These are phyloP conservation scores for Hemichromis elongatus DNA, from an alignment of 2,113 vertebrate genomes.

Conservation along the genomic window DNA sequence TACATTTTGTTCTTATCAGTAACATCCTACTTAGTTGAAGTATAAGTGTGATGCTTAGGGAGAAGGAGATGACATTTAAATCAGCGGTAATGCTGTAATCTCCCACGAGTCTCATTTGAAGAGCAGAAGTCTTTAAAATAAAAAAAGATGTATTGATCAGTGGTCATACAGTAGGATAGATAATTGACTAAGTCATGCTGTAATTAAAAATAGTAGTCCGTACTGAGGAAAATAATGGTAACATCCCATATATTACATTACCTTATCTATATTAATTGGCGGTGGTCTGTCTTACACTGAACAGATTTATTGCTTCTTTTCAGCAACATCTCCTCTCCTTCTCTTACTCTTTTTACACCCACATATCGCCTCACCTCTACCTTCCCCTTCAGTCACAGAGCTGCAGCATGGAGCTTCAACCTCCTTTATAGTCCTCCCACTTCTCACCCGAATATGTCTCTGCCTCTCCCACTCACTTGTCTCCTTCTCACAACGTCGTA, in stretches of 20 bases:
- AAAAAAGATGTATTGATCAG: neutral
- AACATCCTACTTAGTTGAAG: neutral
- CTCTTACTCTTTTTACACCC: slow-evolving; percentile 31
- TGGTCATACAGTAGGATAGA: neutral
- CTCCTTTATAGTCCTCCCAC: slow-evolving; percentile 59
- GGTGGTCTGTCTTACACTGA: neutral
- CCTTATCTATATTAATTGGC: neutral
- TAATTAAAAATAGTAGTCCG: neutral
- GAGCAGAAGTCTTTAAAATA: neutral
- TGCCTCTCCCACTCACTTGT: slow-evolving; percentile 36
- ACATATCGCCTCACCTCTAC: slow-evolving; percentile 49
- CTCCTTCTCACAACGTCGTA: neutral
- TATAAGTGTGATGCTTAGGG: neutral
- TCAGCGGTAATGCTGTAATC: neutral
- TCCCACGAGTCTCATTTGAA: neutral
- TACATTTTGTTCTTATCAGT: neutral
- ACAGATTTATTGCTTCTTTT: neutral
- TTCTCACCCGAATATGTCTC: slow-evolving; percentile 51
- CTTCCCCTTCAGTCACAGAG: slow-evolving; percentile 42
- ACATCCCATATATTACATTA: neutral
- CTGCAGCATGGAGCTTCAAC: slow-evolving; percentile 35
- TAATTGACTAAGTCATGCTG: neutral
- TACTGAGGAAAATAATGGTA: neutral
- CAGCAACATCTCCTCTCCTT: slow-evolving; percentile 9
- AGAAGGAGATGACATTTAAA: neutral